Conservation (phyloP, 1,140 invertebrate species). For the Pectinophora gossypiella region DNA sequence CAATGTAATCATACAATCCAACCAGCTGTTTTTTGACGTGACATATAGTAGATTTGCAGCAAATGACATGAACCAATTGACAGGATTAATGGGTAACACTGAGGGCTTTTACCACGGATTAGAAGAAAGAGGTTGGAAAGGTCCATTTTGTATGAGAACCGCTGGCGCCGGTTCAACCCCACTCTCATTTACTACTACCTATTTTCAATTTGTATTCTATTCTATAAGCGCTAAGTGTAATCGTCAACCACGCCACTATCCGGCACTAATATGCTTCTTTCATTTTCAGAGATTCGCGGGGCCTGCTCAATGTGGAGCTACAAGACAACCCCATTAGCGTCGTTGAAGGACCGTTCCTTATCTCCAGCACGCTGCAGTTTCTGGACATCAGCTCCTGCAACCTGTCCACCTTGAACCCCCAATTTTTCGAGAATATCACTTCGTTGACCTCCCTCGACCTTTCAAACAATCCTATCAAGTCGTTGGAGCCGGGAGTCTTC, state of each 20-base stretch:
- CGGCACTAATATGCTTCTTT: constrained; percentile 19
- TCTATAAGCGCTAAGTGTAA: too few relatives aligned
- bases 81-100: too few relatives aligned
- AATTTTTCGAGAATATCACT: constrained; percentile 82
- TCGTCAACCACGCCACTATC: constrained; percentile 3
- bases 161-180: too few relatives aligned
- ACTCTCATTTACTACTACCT: too few relatives aligned
- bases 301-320: constrained; percentile 81
- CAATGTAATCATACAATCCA: background rate
- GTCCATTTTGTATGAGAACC: too few relatives aligned
- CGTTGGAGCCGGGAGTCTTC: constrained; percentile 77
- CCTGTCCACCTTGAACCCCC: constrained; percentile 75
- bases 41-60: background rate
- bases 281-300: constrained; percentile 79
- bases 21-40: background rate
- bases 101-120: too few relatives aligned
- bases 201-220: too few relatives aligned
- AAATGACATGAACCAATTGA: too few relatives aligned
- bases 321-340: constrained; percentile 80
- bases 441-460: constrained; percentile 81
- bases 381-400: constrained; percentile 82
- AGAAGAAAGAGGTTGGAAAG: too few relatives aligned
- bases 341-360: constrained; percentile 80
- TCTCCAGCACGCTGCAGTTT: constrained; percentile 79
- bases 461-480: constrained; percentile 80